Conservation (phyloP, 2,113 vertebrate genomes). For the Ciconia stormi region DNA sequence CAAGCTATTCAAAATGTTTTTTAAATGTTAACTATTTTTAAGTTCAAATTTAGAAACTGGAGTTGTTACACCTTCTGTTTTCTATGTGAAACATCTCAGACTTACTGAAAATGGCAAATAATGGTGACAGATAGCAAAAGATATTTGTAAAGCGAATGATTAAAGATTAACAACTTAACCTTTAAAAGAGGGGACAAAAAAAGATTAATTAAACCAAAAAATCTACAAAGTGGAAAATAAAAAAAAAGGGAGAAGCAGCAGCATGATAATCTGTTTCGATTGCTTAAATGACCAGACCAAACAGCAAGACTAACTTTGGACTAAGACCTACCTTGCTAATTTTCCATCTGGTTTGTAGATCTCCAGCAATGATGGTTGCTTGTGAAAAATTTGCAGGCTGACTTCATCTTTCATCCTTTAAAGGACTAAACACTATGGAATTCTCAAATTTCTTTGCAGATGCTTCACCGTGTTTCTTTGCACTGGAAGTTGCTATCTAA, state of each 20-base stretch:
- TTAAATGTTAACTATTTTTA: not conserved
- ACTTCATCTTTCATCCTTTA: not conserved
- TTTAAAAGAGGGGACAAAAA: not conserved
- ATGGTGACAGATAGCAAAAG: not conserved
- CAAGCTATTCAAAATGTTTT: not conserved
- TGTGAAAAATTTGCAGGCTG: not conserved
- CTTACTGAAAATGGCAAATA: not conserved
- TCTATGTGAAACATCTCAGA: not conserved
- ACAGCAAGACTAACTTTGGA: not conserved
- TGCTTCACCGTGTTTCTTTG: not conserved
- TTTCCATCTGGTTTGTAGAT: not conserved
- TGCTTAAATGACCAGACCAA: not conserved
- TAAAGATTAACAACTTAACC: not conserved
- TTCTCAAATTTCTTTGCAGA: not conserved
- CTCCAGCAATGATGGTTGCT: no score
- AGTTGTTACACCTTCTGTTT: not conserved
- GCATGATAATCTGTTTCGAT: not conserved
- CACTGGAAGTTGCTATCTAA: not conserved
- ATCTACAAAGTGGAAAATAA: not conserved
- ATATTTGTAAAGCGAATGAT: not conserved
- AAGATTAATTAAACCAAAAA: not conserved
- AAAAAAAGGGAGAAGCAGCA: not conserved
- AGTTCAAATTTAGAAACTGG: not conserved
- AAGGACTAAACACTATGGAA: not conserved
- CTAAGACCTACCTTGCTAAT: not conserved